Evolutionary conservation across 1,140 invertebrate genomes (phyloP), one percentile per base, ranked within the genome.

Genomic region (Sesamia nonagrioides): DNA sequence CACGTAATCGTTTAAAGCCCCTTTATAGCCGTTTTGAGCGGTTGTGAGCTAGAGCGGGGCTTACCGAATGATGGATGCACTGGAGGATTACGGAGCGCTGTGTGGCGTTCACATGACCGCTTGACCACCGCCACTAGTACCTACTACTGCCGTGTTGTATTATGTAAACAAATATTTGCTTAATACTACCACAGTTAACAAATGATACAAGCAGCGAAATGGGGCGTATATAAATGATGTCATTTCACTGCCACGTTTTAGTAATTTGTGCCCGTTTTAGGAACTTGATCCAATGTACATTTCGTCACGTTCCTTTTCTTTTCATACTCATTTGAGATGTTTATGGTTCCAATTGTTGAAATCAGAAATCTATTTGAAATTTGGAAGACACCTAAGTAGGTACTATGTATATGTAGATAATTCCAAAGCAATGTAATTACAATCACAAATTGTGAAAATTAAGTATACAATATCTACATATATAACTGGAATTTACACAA

Each of bases 11-110:
- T 79, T 86, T 82, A 84, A 89, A 89, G 84, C 82, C 83, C 81
- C 81, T 83, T 86, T 86, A 84, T 86, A 91, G 88, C 89, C 82
- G 79, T 84, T 88, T 86, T 88, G 86, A 84, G 83, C 82, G 84
- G 80, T 80, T 82, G 81, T 82, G 87, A 88, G 85, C 86, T 86
- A 84, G 82, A 83, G 76, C 82, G 77, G 45, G 88, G 88, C 89
- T 89, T 90, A 85, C 81, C 75, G 78, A 80, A 86, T 89, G 89
- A 90, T 90, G 86, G 86, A 90, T 88, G 89, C 89, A 89, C 86
- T 89, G 82, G 66, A 75, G 86, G 88, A 89, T 87, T 88, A 90
- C 82, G 81, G 81, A 75, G 79, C 81, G 84, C 77, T 84, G 85
- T 85, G 82, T 83, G 84, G 78, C 80, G 73, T 74, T 73, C 79